Conservation (phyloP, 1,140 invertebrate species). For the Lucilia sericata region DNA sequence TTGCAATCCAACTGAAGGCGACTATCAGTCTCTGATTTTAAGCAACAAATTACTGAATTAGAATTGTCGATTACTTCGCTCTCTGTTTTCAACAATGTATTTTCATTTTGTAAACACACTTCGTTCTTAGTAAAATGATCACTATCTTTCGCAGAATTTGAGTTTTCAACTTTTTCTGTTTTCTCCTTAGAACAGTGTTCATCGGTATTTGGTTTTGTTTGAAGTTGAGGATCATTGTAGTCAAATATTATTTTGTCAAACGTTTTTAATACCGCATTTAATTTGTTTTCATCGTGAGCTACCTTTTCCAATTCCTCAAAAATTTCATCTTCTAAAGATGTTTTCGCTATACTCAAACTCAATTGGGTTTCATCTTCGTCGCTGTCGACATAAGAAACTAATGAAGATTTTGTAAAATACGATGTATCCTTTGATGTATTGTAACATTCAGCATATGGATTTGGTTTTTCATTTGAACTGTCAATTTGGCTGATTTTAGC, state of each 20-base stretch:
- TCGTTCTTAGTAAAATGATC: not conserved
- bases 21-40: conserved; percentile 23
- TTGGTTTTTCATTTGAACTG: not conserved
- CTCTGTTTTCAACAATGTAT: too few relatives aligned
- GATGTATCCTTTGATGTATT: not conserved
- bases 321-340: conserved; percentile 65
- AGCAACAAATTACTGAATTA: not conserved
- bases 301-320: conserved; percentile 68
- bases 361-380: conserved; percentile 61
- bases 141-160: not conserved
- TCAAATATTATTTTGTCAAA: conserved; percentile 73
- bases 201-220: conserved; percentile 2
- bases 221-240: conserved; percentile 66
- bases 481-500: not conserved
- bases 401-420: not conserved
- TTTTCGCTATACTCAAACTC: conserved; percentile 59
- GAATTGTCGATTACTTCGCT: not conserved
- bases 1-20: not conserved
- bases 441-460: conserved; percentile 20
- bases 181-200: not conserved
- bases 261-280: conserved; percentile 73
- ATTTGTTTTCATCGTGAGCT: conserved; percentile 70
- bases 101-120: too few relatives aligned
- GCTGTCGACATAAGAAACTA: conserved; percentile 57
- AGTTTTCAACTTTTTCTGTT: not conserved